Percentiles rank a stretch among this genome's conserved stretches.
Conservation (phyloP, 2,113 vertebrate species). For the Dasyornis broadbenti region DNA sequence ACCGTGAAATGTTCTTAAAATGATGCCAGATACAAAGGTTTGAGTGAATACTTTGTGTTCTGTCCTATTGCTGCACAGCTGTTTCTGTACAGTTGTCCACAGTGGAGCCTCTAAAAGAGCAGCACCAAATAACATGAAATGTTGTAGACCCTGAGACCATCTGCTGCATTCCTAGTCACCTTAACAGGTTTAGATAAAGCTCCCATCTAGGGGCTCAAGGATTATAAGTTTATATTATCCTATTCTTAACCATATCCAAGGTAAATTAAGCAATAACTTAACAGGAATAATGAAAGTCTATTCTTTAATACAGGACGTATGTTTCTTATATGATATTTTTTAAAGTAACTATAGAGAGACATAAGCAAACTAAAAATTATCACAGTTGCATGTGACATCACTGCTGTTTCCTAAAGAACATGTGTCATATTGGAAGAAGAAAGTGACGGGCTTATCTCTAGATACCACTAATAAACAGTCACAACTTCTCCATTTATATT, state of each 20-base stretch:
- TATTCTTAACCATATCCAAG: not conserved
- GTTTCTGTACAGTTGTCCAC: not conserved
- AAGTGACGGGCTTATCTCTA: not conserved
- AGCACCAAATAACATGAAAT: not conserved
- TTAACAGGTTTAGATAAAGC: not conserved
- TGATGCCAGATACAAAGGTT: not conserved
- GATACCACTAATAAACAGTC: not conserved
- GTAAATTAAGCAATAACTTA: not conserved
- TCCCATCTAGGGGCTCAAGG: not conserved
- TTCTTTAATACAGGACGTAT: not conserved
- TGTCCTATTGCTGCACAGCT: not conserved
- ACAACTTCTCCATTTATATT: not conserved
- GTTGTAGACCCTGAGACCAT: not conserved
- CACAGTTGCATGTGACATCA: fast-evolving
- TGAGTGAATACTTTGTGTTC: not conserved
- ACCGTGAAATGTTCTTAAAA: not conserved
- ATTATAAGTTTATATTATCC: not conserved
- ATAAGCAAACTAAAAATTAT: not conserved
- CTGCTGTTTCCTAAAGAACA: not conserved
- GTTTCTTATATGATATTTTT: not conserved
- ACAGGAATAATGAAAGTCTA: not conserved
- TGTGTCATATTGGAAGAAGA: not conserved
- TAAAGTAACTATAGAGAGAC: not conserved
- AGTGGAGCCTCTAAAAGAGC: not conserved
- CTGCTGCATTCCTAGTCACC: not conserved